Percentiles rank a stretch among this genome's conserved stretches.
Evolutionary conservation across 2,888 invertebrate species (phyloP).

Genomic region (Plagodis dolabraria): DNA sequence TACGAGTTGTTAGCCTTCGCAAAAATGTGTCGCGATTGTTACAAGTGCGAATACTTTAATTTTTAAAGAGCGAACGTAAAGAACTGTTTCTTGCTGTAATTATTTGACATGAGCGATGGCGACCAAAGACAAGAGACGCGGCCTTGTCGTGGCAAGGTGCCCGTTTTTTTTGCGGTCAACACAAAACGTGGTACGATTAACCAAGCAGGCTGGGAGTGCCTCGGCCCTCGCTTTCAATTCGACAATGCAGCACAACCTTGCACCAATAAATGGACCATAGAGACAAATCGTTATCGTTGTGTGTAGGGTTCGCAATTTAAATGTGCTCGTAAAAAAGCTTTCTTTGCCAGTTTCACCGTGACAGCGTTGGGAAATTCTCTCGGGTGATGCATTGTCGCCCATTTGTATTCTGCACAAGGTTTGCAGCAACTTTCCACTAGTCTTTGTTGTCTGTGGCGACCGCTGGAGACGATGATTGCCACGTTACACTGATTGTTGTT

Average conservation of each 20-base stretch:
- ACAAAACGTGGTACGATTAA: constrained; percentile 70
- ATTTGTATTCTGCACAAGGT: constrained; percentile 75
- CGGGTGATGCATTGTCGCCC: constrained; percentile 70
- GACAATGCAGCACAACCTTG: constrained; percentile 61
- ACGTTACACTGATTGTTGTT: constrained; percentile 52
- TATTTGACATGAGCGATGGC: constrained; percentile 64
- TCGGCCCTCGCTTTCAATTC: constrained; percentile 59
- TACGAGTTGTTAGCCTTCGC: constrained; percentile 67
- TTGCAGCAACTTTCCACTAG: constrained; percentile 73
- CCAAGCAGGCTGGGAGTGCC: constrained; percentile 60
- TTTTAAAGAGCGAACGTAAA: constrained; percentile 45
- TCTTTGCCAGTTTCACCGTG: constrained; percentile 64
- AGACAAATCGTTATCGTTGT: constrained; percentile 34
- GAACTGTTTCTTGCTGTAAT: constrained; percentile 58
- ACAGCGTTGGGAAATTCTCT: constrained; percentile 72
- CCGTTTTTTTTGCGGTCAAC: constrained; percentile 73
- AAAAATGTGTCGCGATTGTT: constrained; percentile 65
- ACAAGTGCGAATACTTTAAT: constrained; percentile 28
- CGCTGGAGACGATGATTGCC: constrained; percentile 54
- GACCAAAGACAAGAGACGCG: constrained; percentile 63
- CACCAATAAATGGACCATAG: constrained; percentile 33
- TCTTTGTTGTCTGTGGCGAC: constrained; percentile 63
- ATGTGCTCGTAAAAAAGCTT: constrained; percentile 54
- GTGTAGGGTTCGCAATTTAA: constrained; percentile 27
- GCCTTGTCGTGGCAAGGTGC: constrained; percentile 73